These are phyloP conservation scores for Caenorhabditis elegans DNA, from an alignment of 1,140 invertebrate genomes.

Conservation along the genomic window DNA sequence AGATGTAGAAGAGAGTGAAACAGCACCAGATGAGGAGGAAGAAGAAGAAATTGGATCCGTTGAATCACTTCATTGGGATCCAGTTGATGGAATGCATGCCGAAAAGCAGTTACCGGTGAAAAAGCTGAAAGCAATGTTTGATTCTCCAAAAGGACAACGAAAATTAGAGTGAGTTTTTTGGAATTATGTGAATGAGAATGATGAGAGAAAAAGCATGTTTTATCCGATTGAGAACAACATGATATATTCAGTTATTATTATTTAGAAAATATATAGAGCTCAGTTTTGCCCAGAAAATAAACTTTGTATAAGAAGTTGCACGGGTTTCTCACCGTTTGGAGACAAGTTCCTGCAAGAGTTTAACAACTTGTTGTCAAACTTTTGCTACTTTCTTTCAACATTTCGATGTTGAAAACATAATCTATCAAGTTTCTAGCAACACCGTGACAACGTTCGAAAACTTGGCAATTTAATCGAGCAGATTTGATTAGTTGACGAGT, in stretches of 20 bases:
- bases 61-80: conserved; percentile 52
- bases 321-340: too few species aligned
- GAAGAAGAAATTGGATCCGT: conserved; percentile 48
- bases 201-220: background rate
- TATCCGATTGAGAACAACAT: background rate
- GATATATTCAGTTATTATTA: too few species aligned
- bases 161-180: conserved; percentile 36
- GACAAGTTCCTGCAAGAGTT: too few species aligned
- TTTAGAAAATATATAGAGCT: background rate
- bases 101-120: conserved; percentile 49
- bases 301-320: too few species aligned
- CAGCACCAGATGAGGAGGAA: conserved; percentile 38
- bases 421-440: too few species aligned
- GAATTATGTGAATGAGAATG: background rate
- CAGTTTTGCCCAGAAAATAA: too few species aligned
- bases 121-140: conserved; percentile 46
- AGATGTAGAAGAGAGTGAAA: conserved; percentile 39
- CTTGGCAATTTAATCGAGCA: too few species aligned
- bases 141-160: conserved; percentile 24
- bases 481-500: too few species aligned
- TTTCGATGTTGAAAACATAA: too few species aligned
- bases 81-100: conserved; percentile 53
- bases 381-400: too few species aligned
- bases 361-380: too few species aligned
- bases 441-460: too few species aligned